Conservation (phyloP, 2,888 invertebrate genomes). For the Sarcophaga subvicina region DNA sequence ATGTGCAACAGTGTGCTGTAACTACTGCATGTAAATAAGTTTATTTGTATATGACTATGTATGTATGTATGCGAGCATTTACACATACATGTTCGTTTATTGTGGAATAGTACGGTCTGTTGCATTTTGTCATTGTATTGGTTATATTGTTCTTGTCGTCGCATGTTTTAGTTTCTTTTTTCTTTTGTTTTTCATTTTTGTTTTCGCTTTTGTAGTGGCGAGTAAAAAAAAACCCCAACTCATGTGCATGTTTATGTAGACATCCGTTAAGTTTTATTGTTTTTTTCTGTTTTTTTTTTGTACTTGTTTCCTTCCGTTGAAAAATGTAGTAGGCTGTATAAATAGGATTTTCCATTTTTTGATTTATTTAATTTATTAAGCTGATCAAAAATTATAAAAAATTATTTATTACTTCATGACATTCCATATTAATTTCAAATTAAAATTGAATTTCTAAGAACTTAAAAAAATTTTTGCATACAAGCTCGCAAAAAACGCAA, state of each 20-base stretch:
- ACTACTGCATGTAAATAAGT: not conserved
- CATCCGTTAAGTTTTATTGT: constrained; percentile 59
- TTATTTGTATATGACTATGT: not conserved
- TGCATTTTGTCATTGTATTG: constrained; percentile 46
- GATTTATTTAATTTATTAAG: too few relatives aligned
- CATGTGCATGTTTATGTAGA: constrained; percentile 42
- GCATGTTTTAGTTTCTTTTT: not conserved
- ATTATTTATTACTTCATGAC: too few relatives aligned
- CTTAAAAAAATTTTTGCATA: too few relatives aligned
- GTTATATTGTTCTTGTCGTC: not conserved
- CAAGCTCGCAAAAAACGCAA: too few relatives aligned
- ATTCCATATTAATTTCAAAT: too few relatives aligned
- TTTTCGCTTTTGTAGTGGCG: constrained; percentile 23
- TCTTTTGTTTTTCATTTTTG: not conserved
- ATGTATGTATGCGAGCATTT: not conserved
- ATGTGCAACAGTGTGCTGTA: not conserved
- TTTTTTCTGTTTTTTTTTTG: constrained; percentile 30
- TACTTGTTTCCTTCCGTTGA: constrained; percentile 60
- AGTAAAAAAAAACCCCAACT: not conserved
- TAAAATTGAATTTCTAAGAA: too few relatives aligned
- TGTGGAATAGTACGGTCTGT: constrained; percentile 45
- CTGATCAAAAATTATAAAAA: too few relatives aligned
- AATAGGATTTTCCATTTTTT: too few relatives aligned
- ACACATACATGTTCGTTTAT: not conserved
- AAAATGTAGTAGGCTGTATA: not conserved